Base-by-base conservation (phyloP, 2,113 vertebrate species). In the Takifugu flavidus region DNA sequence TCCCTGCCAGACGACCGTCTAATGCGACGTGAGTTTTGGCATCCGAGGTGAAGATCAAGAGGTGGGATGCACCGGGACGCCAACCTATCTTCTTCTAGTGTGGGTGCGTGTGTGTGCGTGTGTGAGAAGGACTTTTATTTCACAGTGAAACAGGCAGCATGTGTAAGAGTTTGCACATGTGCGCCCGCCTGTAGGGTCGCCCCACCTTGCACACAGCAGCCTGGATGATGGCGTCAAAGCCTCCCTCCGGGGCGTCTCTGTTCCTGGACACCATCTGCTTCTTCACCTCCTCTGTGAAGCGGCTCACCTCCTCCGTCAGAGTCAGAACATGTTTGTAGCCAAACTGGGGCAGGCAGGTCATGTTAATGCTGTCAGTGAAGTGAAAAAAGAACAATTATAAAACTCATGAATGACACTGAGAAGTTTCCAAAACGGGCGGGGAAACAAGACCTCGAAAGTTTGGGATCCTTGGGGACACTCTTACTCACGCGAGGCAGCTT, bases 221-320 rank as follows among this genome's bases (percentile, higher is more conserved):
- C 87, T 99, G 97, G 68, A 99, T 93, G 86, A 99, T 96, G 64
- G 96, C 97, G 70, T 99, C 97, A 0, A 99, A 99, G 54, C 97
- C 97, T 0, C 97, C 97, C 75, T 99, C 97, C 0, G 97, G 96
- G 0, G 96, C 93, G 0, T 99, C 96, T 0, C 95, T 91, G 88
- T 98, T 99, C 61, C 96, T 91, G 2, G 97, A 98, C 63, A 99
- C 95, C 0, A 66, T 93, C 88, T 98, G 96, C 72, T 95, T 98
- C 80, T 63, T 91, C 72, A 99, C 97, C 62, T 99, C 96, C 78
- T 98, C 94, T 0, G 98, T 98, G 91, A 99, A 99, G 57, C 93
- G 93, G 1, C 76, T 87, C 71, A 98, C 95, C 70, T 97, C 88
- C 6, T 96, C 93, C 3, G 97, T 99, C 53, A 99, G 90, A 0